Evolutionary conservation across 2,888 invertebrate genomes (phyloP).

Genomic region (Heteropelma amictum): DNA sequence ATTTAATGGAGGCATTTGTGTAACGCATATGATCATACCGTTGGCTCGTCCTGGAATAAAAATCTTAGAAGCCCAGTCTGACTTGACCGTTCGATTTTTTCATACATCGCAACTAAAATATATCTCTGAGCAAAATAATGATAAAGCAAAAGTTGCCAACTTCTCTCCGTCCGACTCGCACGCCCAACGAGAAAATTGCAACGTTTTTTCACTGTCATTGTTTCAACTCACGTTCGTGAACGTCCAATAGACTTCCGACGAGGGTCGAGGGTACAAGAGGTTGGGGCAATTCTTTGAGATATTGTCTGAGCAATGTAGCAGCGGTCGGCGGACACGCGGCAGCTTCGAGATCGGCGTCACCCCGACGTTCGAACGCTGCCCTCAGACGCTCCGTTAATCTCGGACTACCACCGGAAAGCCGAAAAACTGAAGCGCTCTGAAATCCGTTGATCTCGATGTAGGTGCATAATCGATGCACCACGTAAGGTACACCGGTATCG

Average conservation of each 20-base stretch:
- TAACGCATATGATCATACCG: too few relatives aligned
- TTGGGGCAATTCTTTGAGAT: slow-evolving; percentile 80
- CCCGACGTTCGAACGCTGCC: slow-evolving; percentile 79
- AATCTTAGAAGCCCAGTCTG: too few relatives aligned
- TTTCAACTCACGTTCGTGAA: slow-evolving; percentile 71
- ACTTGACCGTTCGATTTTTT: too few relatives aligned
- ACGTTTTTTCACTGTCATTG: not conserved
- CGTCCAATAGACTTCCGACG: slow-evolving; percentile 72
- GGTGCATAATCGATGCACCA: slow-evolving; percentile 77
- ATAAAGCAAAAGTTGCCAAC: too few relatives aligned
- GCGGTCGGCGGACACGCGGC: slow-evolving; percentile 80
- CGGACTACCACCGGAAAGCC: slow-evolving; percentile 80
- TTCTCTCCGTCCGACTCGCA: too few relatives aligned
- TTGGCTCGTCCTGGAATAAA: too few relatives aligned
- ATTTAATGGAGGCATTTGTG: too few relatives aligned
- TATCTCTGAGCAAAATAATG: too few relatives aligned
- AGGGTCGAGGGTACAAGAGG: slow-evolving; percentile 79
- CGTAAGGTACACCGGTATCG: slow-evolving; percentile 75
- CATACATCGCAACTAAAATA: too few relatives aligned
- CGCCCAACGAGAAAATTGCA: not conserved
- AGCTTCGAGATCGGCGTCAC: slow-evolving; percentile 80
- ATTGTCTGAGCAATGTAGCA: slow-evolving; percentile 80
- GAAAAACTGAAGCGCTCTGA: slow-evolving; percentile 76
- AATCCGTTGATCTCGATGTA: slow-evolving; percentile 78
- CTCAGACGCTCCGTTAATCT: slow-evolving; percentile 79